Conservation (phyloP, 2,113 vertebrate species). For the Albula goreensis region DNA sequence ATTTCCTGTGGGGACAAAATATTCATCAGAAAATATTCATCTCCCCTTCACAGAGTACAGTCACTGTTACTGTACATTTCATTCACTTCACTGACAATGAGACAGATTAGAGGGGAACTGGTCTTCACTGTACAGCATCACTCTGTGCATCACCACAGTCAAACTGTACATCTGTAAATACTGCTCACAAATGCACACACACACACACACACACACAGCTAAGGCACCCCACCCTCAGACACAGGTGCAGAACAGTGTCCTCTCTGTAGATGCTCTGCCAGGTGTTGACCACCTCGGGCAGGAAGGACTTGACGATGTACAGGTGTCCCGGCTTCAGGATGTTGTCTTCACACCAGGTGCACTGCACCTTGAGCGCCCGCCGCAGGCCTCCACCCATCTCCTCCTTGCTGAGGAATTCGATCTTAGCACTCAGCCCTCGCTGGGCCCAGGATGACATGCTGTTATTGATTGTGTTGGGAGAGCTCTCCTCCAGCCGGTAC, state of each 20-base stretch:
- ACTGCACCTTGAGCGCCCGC: constrained; percentile 91
- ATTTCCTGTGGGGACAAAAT: constrained; percentile 81
- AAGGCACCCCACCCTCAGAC: constrained; percentile 84
- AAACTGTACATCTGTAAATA: no score
- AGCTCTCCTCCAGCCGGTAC: constrained; percentile 95
- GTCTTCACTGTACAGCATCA: no score
- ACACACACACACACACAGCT: not conserved
- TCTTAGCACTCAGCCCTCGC: constrained; percentile 91
- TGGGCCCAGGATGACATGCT: constrained; percentile 99
- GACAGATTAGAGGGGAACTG: no score
- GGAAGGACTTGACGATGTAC: constrained; percentile 97
- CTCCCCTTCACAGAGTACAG: no score
- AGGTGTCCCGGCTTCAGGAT: constrained; percentile 91
- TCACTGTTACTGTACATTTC: constrained; percentile 6
- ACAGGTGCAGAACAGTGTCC: constrained; percentile 94
- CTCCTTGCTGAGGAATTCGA: constrained; percentile 97
- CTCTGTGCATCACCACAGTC: no score
- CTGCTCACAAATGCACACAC: not conserved
- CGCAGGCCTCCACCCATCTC: constrained; percentile 97
- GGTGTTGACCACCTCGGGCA: constrained; percentile 91
- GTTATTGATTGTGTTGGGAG: constrained; percentile 92
- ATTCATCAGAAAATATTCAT: constrained; percentile 1
- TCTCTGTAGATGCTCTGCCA: constrained; percentile 97
- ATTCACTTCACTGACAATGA: no score
- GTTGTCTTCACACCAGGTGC: constrained; percentile 94